Evolutionary conservation across 2,888 invertebrate species (phyloP).

Genomic region (Globia sparganii): DNA sequence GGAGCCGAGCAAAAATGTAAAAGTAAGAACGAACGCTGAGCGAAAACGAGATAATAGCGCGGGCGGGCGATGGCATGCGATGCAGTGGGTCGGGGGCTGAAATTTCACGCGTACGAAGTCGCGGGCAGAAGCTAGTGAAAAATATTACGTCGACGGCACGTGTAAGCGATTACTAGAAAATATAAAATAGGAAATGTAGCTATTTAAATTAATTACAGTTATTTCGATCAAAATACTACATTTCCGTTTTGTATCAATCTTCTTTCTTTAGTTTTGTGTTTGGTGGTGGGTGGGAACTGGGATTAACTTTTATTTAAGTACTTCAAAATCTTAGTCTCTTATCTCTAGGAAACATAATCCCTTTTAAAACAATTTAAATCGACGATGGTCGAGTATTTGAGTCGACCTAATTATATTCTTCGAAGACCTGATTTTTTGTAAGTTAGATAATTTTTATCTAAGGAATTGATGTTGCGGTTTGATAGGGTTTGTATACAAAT

Average conservation of each 20-base stretch:
- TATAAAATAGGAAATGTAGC: constrained; percentile 25
- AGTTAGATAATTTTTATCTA: no score
- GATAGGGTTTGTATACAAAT: no score
- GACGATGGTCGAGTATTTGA: neutral
- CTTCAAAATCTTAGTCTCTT: neutral
- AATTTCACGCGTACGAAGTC: neutral
- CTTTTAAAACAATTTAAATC: neutral
- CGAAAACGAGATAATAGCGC: neutral
- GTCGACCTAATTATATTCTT: neutral
- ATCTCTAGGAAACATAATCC: neutral
- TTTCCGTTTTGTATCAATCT: constrained; percentile 33
- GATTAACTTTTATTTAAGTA: neutral
- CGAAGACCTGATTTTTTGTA: no score
- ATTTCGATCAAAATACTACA: constrained; percentile 22
- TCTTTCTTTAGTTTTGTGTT: constrained; percentile 4
- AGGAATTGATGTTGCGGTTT: no score
- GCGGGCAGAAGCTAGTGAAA: neutral
- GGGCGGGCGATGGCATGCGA: neutral
- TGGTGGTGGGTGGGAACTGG: neutral
- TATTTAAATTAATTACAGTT: constrained; percentile 34
- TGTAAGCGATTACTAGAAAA: constrained; percentile 35
- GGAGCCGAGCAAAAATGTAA: neutral
- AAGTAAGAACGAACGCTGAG: neutral
- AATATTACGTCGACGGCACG: constrained; percentile 31
- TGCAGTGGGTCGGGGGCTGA: neutral